A percentile compares a stretch with the other conserved stretches of the same genome.
Conservation (phyloP, 2,888 invertebrate species). For the Ferdinandea cuprea region DNA sequence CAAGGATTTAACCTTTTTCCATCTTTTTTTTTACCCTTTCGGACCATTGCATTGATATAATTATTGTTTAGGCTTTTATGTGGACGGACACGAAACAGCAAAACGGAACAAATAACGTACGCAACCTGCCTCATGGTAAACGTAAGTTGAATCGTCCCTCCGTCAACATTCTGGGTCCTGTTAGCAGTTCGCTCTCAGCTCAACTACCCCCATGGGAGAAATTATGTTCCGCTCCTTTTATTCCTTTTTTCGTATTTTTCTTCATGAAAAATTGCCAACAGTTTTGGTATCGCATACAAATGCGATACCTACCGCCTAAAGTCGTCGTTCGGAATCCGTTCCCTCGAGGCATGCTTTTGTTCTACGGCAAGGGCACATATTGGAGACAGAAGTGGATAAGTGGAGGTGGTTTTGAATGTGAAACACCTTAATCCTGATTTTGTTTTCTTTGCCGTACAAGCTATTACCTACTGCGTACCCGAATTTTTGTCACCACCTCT, state of each 20-base stretch:
- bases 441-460: slow-evolving; percentile 10
- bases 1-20: slow-evolving; percentile 71
- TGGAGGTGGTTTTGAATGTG: slow-evolving; percentile 33
- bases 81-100: slow-evolving; percentile 41
- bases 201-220: slow-evolving; percentile 68
- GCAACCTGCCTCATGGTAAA: slow-evolving; percentile 55
- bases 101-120: slow-evolving; percentile 47
- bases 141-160: slow-evolving; percentile 15
- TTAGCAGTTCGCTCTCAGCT: not conserved
- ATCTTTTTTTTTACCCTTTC: slow-evolving; percentile 13
- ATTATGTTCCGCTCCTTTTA: slow-evolving; percentile 58
- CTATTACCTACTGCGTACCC: slow-evolving; percentile 52
- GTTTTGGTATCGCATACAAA: slow-evolving; percentile 69
- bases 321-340: slow-evolving; percentile 6
- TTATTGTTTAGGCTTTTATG: slow-evolving; percentile 68
- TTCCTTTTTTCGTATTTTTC: slow-evolving; percentile 46
- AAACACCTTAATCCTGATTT: slow-evolving; percentile 68
- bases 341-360: not conserved
- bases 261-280: slow-evolving; percentile 70
- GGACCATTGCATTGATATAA: slow-evolving; percentile 70
- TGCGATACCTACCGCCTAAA: slow-evolving; percentile 21
- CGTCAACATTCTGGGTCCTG: not conserved
- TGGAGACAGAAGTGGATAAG: slow-evolving; percentile 24
- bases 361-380: slow-evolving; percentile 23
- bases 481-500: not conserved